phyloP scores from a whole-genome alignment of 1,140 invertebrate species.

The Papilio helenus region DNA sequence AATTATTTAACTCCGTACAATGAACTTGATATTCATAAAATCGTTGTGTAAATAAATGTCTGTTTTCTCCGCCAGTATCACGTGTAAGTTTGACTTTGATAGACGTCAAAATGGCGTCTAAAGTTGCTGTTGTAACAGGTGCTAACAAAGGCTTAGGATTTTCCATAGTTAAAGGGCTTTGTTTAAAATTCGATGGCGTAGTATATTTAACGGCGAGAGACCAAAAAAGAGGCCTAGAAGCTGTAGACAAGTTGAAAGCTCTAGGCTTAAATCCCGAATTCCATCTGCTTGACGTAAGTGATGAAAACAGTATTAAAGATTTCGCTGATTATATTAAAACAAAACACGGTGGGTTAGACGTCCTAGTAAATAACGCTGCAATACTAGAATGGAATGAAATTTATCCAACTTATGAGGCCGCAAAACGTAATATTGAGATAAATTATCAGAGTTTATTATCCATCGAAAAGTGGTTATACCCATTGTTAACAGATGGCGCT shows the following conservation, averaged over 20 bases:
- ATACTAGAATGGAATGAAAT: constrained; percentile 87
- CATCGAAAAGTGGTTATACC: constrained; percentile 87
- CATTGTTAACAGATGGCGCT: constrained; percentile 86
- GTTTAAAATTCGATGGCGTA: constrained; percentile 84
- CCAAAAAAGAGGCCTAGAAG: constrained; percentile 81
- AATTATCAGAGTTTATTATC: constrained; percentile 87
- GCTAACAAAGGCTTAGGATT: constrained; percentile 90
- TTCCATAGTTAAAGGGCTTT: constrained; percentile 87
- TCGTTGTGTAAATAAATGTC: background rate
- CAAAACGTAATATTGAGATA: constrained; percentile 86
- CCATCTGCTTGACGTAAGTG: constrained; percentile 88
- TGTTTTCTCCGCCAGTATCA: background rate
- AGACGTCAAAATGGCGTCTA: constrained; percentile 57
- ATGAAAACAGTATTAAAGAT: constrained; percentile 83
- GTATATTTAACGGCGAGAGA: constrained; percentile 87
- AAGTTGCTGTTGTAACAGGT: constrained; percentile 86
- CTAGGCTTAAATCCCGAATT: constrained; percentile 83
- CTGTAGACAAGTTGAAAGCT: constrained; percentile 83
- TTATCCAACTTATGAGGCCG: constrained; percentile 87
- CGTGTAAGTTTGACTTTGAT: background rate
- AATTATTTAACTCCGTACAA: background rate
- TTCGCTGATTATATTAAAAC: constrained; percentile 85
- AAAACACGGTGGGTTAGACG: constrained; percentile 89
- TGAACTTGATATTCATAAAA: background rate
- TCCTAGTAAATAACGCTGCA: constrained; percentile 93